phyloP scores from a whole-genome alignment of 2,888 invertebrate species.

The Lutraria lutraria region DNA sequence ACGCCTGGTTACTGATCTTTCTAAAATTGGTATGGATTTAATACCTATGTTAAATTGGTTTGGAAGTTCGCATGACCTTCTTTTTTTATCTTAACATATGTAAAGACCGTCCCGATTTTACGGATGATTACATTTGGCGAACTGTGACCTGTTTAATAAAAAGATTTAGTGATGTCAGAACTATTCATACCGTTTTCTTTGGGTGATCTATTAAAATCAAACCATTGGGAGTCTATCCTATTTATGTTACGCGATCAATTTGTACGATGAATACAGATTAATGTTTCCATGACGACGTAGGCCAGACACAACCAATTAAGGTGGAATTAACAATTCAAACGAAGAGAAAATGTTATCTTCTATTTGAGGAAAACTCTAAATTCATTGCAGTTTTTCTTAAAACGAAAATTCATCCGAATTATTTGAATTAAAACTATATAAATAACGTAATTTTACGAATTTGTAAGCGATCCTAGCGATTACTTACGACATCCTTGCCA shows the following conservation, averaged over 20 bases:
- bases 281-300: not conserved
- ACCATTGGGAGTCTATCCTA: not conserved
- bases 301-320: not conserved
- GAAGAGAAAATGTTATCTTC: too few relatives aligned
- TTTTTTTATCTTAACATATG: not conserved
- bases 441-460: too few relatives aligned
- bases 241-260: not conserved
- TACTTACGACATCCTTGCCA: too few relatives aligned
- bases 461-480: too few relatives aligned
- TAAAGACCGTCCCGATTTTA: not conserved
- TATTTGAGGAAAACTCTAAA: too few relatives aligned
- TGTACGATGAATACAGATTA: not conserved
- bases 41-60: not conserved
- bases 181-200: too few relatives aligned
- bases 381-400: too few relatives aligned
- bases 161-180: not conserved
- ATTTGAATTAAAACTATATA: too few relatives aligned
- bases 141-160: not conserved
- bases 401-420: too few relatives aligned
- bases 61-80: not conserved
- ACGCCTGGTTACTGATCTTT: not conserved
- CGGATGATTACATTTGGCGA: not conserved
- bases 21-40: not conserved
- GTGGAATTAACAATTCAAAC: not conserved
- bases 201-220: not conserved